Conservation (phyloP, 2,113 vertebrate genomes). For the Neodon shergylaensis region DNA sequence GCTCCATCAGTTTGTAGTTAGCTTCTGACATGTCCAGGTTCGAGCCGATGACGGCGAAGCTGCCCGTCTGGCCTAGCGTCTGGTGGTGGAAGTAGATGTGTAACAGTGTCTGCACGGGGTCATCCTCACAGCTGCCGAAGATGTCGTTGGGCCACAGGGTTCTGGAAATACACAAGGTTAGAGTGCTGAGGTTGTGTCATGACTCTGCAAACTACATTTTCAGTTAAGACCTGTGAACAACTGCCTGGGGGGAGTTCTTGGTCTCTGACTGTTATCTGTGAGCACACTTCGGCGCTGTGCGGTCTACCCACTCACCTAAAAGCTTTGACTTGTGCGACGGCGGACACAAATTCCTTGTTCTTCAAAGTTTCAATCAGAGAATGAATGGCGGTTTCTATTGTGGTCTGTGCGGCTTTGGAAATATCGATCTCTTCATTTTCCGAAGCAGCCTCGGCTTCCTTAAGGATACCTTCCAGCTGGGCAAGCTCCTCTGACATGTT, state of each 20-base stretch:
- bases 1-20: constrained; percentile 95
- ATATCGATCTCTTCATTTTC: constrained; percentile 90
- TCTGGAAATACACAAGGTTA: constrained; percentile 83
- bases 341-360: constrained; percentile 92
- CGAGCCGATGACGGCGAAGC: constrained; percentile 94
- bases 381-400: constrained; percentile 96
- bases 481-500: constrained; percentile 98
- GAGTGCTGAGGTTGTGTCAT: not conserved
- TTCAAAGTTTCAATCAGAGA: constrained; percentile 95
- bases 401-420: constrained; percentile 92
- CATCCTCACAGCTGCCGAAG: constrained; percentile 93
- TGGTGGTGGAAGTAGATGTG: constrained; percentile 99
- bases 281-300: not conserved
- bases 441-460: constrained; percentile 90
- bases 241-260: not conserved
- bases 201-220: not conserved
- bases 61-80: constrained; percentile 96
- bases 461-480: constrained; percentile 93
- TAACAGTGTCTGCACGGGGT: constrained; percentile 94
- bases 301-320: constrained; percentile 89
- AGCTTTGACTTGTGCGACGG: constrained; percentile 95
- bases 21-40: constrained; percentile 96
- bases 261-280: not conserved
- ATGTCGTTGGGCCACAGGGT: constrained; percentile 97
- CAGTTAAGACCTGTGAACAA: not conserved